Evolutionary conservation across 2,113 vertebrate species (phyloP), one percentile per base, ranked within the genome.

Genomic region (Tragelaphus buxtoni): DNA sequence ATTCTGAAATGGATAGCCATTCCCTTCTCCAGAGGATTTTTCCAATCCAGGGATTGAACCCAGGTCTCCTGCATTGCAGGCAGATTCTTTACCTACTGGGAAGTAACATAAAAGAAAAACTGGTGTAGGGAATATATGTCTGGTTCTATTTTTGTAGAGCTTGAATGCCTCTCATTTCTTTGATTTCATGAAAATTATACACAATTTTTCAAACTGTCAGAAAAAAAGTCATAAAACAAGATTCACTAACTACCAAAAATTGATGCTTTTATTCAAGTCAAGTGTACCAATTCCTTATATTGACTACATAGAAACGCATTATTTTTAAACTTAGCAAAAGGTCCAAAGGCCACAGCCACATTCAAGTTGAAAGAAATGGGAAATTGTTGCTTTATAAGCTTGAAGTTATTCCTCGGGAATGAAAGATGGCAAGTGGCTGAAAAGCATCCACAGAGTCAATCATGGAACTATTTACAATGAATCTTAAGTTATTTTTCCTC

Each of bases 111-210:
- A 90, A 96, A 79, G 12, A 81, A 88, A 63, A 63, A 55, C 12
- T 82, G 49, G 7, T 42, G 69, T 42, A 69, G 10, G 28, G 28
- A 88, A 90, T 53, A 18, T 8, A 60, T 42, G 6, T 24, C 47
- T 5, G 7, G 58, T 90, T 92, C 22, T 3, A 94, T 84, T 80
- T 92, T 28, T 9, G 49, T 24, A 94, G 7, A 84, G 13, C 1
- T 53, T 90, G 18, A 32, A 90, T 88, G 18, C 56, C 93, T 95
- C 56, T 87, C 90, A 53, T 61, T 88, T 90, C 55, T 84, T 86
- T 87, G 65, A 92, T 92, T 88, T 11, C 35, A 90, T 87, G 10
- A 81, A 97, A 96, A 94, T 77, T 72, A 56, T 56, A 47, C 16
- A 93, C 65, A 24, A 90, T 51, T 56, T 95, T 91, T 96, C 47